phyloP scores from a whole-genome alignment of 1,140 invertebrate genomes.

The Neodiprion fabricii region DNA sequence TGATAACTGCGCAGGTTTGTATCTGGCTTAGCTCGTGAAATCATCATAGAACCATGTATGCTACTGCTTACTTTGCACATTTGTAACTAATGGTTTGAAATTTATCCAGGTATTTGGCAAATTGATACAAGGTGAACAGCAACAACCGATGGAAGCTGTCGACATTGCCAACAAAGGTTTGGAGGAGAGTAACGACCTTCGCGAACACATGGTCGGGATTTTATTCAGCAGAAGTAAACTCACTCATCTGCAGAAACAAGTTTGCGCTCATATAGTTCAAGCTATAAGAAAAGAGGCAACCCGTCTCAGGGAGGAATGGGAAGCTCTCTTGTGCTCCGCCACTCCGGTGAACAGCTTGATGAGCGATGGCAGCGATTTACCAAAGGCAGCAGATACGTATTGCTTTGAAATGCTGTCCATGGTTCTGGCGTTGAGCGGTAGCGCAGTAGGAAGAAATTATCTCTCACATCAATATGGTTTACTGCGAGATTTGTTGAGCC shows the following conservation, averaged over 20 bases:
- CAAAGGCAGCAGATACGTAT: slow-evolving; percentile 81
- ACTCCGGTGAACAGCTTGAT: slow-evolving; percentile 52
- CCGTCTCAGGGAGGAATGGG: slow-evolving; percentile 89
- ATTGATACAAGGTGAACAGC: slow-evolving; percentile 71
- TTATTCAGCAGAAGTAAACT: slow-evolving; percentile 93
- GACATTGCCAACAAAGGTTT: slow-evolving; percentile 62
- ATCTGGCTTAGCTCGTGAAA: slow-evolving; percentile 19
- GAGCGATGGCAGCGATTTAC: slow-evolving; percentile 57
- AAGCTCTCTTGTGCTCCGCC: slow-evolving; percentile 62
- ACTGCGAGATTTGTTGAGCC: slow-evolving; percentile 82
- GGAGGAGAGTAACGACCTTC: slow-evolving; percentile 83
- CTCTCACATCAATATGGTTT: slow-evolving; percentile 87
- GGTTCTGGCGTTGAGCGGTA: slow-evolving; percentile 92
- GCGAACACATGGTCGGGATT: slow-evolving; percentile 97
- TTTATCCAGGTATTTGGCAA: slow-evolving; percentile 86
- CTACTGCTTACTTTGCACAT: neutral
- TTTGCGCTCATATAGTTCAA: slow-evolving; percentile 85
- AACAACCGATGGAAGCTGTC: slow-evolving; percentile 46
- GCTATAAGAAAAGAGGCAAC: slow-evolving; percentile 89
- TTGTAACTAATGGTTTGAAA: slow-evolving; percentile 7
- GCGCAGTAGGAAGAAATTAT: slow-evolving; percentile 87
- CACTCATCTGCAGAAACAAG: slow-evolving; percentile 94
- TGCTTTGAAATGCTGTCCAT: slow-evolving; percentile 98
- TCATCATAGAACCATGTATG: neutral
- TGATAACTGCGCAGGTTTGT: slow-evolving; percentile 87